phyloP scores from a whole-genome alignment of 2,797 vertebrate genomes.

The Petrocephalus schoutedeni region DNA sequence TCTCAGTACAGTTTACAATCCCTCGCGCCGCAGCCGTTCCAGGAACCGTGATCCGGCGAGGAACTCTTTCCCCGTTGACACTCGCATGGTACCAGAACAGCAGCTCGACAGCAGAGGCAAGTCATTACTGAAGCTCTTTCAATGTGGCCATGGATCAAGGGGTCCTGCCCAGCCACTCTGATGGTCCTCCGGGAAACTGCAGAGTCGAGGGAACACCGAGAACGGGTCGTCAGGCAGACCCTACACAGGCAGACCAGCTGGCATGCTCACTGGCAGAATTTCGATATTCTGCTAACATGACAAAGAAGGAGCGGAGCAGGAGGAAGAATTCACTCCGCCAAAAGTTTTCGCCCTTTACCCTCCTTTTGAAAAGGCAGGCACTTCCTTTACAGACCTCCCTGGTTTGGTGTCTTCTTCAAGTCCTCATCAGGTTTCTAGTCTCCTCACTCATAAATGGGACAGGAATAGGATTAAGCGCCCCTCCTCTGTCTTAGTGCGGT shows the following conservation, averaged over 20 bases:
- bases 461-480: slow-evolving; percentile 1
- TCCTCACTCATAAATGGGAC: neutral
- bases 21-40: slow-evolving; percentile 23
- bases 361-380: slow-evolving; percentile 31
- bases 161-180: neutral
- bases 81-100: slow-evolving; percentile 34
- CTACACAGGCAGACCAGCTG: neutral
- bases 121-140: slow-evolving; percentile 31
- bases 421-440: neutral
- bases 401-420: neutral
- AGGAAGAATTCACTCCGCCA: slow-evolving; percentile 20
- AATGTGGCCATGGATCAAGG: neutral
- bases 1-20: neutral
- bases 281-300: slow-evolving; percentile 47
- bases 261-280: slow-evolving; percentile 43
- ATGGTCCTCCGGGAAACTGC: neutral
- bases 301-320: slow-evolving; percentile 38
- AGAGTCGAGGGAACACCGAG: neutral
- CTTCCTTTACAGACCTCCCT: slow-evolving; percentile 14
- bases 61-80: slow-evolving; percentile 33
- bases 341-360: slow-evolving; percentile 44
- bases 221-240: neutral
- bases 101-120: slow-evolving; percentile 11
- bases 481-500: slow-evolving; percentile 46
- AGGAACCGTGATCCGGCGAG: slow-evolving; percentile 36